Evolutionary conservation across 1,140 invertebrate genomes (phyloP), one percentile per base, ranked within the genome.

Genomic region (Drosophila aff.): DNA sequence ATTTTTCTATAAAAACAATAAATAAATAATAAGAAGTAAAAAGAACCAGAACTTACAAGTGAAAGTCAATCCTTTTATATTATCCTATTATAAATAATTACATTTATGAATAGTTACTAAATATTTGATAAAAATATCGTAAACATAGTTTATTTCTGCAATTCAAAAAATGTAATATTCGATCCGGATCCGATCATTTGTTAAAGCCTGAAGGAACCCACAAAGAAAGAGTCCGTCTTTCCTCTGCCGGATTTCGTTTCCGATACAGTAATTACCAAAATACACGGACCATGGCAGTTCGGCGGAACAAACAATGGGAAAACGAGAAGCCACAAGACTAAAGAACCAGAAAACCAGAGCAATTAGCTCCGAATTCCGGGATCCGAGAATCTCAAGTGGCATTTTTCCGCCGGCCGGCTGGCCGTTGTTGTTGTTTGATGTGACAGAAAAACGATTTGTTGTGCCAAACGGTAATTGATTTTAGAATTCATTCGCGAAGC

Each of bases 401-500:
- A 71, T 73, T 73, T 73, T 58, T 60, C 44, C 71, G 36, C 28
- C 28, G 52, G 52, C 52, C 33, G 52, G 53, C 31, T 41, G 40
- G 40, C 59, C 57, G 33, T 67, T 59, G 64, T 67, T 60, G 53
- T 81, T 72, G 64, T 91, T 90, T 85, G 79, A 86, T 79, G 82
- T 64, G 85, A 90, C 85, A 90, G 85, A 90, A 91, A 90, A 90
- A 85, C 86, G 81, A 90, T 91, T 82, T 80, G 81, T 85, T 85
- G 85, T 90, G 85, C 85, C 85, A 90, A 90, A 90, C 79, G 79
- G 82, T 90, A 90, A 90, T 90, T 90, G 85, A 90, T 90, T 90
- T 90, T 90, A 85, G 85, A 90, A 90, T 90, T 91, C 85, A 90
- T 76, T 90, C 79, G 85, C 77, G 75, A 72, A 82, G 67, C 65